Evolutionary conservation across 1,140 invertebrate species (phyloP).

Genomic region (Drosophila takahashii): DNA sequence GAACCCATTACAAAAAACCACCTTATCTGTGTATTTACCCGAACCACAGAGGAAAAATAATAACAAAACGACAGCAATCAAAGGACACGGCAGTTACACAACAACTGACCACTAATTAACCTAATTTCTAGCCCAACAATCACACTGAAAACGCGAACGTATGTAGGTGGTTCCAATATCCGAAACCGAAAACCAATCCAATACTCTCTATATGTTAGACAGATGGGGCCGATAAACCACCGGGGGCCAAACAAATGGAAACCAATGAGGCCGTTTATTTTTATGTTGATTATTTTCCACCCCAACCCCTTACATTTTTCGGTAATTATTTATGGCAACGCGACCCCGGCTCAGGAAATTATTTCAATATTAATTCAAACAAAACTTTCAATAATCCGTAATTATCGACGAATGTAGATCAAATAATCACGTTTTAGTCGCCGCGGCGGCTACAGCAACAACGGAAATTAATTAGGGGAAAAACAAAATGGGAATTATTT

Average conservation of each 20-base stretch:
- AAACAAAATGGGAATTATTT: conserved; percentile 71
- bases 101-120: conserved; percentile 80
- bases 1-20: conserved; percentile 4
- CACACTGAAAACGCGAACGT: conserved; percentile 9
- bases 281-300: conserved; percentile 46
- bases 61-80: conserved; percentile 49
- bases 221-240: conserved; percentile 32
- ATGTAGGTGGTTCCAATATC: background rate
- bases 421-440: conserved; percentile 76
- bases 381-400: conserved; percentile 81
- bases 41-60: conserved; percentile 4
- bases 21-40: background rate
- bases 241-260: conserved; percentile 18
- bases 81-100: conserved; percentile 50
- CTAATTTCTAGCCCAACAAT: conserved; percentile 63
- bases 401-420: conserved; percentile 78
- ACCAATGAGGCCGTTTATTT: conserved; percentile 58
- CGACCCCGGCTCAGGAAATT: conserved; percentile 43
- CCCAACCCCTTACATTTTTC: conserved; percentile 34
- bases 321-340: conserved; percentile 68
- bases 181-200: background rate
- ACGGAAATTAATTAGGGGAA: conserved; percentile 74
- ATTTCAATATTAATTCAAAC: conserved; percentile 81
- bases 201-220: background rate
- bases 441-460: conserved; percentile 6